Evolutionary conservation across 2,113 vertebrate species (phyloP).

Genomic region (Deroptyus accipitrinus): DNA sequence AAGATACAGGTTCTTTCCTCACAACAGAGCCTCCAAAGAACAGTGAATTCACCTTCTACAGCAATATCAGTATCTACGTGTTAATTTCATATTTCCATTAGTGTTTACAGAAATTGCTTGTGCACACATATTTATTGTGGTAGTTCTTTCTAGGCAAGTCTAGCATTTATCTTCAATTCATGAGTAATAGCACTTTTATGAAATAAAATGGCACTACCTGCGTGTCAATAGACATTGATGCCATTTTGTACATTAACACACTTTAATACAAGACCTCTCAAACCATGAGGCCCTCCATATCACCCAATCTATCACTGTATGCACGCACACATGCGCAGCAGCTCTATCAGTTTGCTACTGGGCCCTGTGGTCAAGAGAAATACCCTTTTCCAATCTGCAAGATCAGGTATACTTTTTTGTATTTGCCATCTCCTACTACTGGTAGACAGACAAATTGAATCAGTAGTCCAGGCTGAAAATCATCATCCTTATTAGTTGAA

Average conservation of each 20-base stretch:
- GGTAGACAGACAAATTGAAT: not conserved
- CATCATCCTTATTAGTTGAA: not conserved
- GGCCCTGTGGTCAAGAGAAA: not conserved
- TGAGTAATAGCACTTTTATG: not conserved
- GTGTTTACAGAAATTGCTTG: slow-evolving; percentile 26
- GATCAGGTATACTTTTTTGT: not conserved
- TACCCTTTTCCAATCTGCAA: not conserved
- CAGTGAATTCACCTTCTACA: not conserved
- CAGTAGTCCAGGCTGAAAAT: not conserved
- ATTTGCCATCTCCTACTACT: not conserved
- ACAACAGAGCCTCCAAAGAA: not conserved
- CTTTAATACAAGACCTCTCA: not conserved
- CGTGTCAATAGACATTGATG: not conserved
- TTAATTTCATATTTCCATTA: not conserved
- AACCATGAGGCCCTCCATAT: not conserved
- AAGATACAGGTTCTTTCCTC: not conserved
- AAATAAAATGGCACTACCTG: not conserved
- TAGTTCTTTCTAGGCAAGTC: slow-evolving; percentile 1
- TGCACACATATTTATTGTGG: not conserved
- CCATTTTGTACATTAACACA: not conserved
- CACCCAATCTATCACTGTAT: not conserved
- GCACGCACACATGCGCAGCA: not conserved
- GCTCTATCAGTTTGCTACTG: not conserved
- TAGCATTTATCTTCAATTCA: not conserved
- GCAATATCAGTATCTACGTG: not conserved